Evolutionary conservation across 2,888 invertebrate genomes (phyloP), one percentile per base, ranked within the genome.

Genomic region (Salticus scenicus): DNA sequence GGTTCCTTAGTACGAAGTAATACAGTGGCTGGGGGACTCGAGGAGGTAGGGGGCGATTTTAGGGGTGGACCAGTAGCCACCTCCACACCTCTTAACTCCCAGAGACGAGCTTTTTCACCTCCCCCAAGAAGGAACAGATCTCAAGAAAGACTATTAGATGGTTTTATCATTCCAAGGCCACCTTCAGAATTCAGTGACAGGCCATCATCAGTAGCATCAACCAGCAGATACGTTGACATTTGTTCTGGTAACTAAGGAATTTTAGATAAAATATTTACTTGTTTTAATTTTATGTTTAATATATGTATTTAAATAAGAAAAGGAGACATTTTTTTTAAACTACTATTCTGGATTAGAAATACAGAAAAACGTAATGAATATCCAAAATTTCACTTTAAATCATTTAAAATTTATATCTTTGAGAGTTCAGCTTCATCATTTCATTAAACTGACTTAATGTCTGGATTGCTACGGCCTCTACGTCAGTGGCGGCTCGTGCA

Each of bases 1-100:
- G 89, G 89, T 0, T 90, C 90, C 8, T 87, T 90, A 90, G 96
- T 96, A 69, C 93, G 96, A 81, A 96, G 96, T 4, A 96, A 96
- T 90, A 88, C 88, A 24, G 81, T 88, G 5, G 84, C 79, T 1
- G 87, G 87, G 41, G 88, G 88, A 20, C 77, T 88, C 27, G 86
- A 85, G 78, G 86, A 86, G 47, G 85, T 88, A 24, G 83, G 83
- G 63, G 72, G 73, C 30, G 75, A 75, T 63, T 75, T 71, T 31
- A 72, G 80, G 41, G 69, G 71, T 77, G 85, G 87, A 47, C 84
- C 85, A 1, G 85, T 67, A 20, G 84, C 87, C 72, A 85, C 85
- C 42, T 87, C 87, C 14, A 87, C 87, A 20, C 83, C 84, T 14
- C 82, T 83, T 10, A 79, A 71, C 64, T 66, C 81, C 57, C 85